phyloP scores from a whole-genome alignment of 1,140 invertebrate species.

The Schmidtea mediterranea region DNA sequence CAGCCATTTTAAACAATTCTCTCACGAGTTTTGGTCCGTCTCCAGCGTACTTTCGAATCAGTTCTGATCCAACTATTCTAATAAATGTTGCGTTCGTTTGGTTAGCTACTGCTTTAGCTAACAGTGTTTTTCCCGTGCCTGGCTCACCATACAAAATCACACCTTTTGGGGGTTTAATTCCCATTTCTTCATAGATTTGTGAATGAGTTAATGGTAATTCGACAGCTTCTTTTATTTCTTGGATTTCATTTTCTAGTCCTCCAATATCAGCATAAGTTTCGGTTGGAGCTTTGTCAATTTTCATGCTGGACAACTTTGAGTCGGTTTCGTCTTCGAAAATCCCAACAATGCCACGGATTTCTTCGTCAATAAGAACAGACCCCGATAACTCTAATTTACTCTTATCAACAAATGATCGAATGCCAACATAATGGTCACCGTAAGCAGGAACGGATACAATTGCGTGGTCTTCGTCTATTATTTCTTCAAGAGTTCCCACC shows the following conservation, averaged over 20 bases:
- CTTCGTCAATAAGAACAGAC: neutral
- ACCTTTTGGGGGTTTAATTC: conserved; percentile 15
- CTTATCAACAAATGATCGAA: neutral
- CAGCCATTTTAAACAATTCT: conserved; percentile 12
- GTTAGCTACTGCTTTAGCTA: conserved; percentile 16
- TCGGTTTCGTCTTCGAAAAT: neutral
- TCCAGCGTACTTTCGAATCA: conserved; percentile 13
- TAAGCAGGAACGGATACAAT: too few species aligned
- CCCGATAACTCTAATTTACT: neutral
- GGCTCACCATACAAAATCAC: conserved; percentile 20
- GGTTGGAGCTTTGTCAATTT: too few species aligned
- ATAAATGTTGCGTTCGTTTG: conserved; percentile 26
- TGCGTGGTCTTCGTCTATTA: conserved; percentile 98
- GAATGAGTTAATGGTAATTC: conserved; percentile 21
- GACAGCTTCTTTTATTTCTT: conserved; percentile 13
- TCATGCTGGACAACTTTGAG: too few species aligned
- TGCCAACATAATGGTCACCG: too few species aligned
- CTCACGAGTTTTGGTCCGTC: conserved; percentile 13
- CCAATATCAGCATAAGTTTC: neutral
- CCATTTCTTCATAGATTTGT: conserved; percentile 16
- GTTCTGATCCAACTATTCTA: conserved; percentile 12
- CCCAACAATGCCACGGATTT: too few species aligned
- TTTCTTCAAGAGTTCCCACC: conserved; percentile 90
- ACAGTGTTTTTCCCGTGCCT: conserved; percentile 20
- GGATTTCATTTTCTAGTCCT: neutral